Conservation (phyloP, 2,797 vertebrate genomes). For the Geotrypetes seraphini region DNA sequence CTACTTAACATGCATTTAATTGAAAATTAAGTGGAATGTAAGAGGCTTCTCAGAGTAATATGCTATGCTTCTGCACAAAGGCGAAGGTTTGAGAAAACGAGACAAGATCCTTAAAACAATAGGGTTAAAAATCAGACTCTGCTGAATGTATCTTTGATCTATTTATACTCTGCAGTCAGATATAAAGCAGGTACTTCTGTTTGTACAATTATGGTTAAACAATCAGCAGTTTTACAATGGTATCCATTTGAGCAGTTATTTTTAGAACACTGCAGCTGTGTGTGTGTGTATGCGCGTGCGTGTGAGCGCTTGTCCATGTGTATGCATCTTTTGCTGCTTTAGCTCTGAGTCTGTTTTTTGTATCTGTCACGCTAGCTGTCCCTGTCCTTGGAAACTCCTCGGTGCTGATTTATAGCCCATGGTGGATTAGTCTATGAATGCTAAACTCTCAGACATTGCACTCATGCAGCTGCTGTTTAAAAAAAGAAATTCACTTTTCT, state of each 20-base stretch:
- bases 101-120: conserved; percentile 29
- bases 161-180: conserved; percentile 49
- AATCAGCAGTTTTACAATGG: conserved; percentile 54
- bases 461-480: conserved; percentile 17
- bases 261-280: conserved; percentile 59
- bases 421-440: conserved; percentile 12
- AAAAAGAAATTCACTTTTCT: conserved; percentile 13
- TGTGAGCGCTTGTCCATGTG: conserved; percentile 54
- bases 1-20: too few species aligned
- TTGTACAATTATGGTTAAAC: conserved; percentile 64
- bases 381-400: conserved; percentile 31
- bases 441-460: conserved; percentile 20
- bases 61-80: too few species aligned
- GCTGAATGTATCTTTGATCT: conserved; percentile 53
- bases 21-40: too few species aligned
- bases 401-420: conserved; percentile 10
- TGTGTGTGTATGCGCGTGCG: conserved; percentile 43
- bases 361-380: conserved; percentile 52
- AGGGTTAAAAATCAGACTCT: conserved; percentile 47
- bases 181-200: conserved; percentile 59
- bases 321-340: conserved; percentile 52
- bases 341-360: conserved; percentile 46
- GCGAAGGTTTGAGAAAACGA: too few species aligned
- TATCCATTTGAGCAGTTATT: conserved; percentile 58
- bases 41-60: too few species aligned